Conservation (phyloP, 2,888 invertebrate genomes). For the Chrysolina americana region DNA sequence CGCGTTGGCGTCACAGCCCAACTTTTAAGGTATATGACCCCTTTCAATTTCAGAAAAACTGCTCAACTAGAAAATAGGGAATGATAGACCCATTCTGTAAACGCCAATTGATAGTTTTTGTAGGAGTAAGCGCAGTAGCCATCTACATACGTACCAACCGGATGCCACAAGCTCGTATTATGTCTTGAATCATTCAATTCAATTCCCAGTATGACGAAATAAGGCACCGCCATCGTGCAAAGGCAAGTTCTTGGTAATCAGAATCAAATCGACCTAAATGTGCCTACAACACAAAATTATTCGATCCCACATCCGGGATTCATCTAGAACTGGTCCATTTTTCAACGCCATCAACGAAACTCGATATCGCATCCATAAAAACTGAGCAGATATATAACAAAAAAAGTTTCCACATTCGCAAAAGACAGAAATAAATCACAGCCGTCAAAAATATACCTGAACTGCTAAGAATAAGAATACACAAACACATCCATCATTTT, state of each 20-base stretch:
- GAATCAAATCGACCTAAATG: not conserved
- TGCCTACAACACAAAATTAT: not conserved
- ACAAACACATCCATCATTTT: slow-evolving; percentile 62
- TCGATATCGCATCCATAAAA: slow-evolving; percentile 47
- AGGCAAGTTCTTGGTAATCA: not conserved
- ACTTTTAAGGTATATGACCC: too few species aligned
- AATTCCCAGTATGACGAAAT: too few species aligned
- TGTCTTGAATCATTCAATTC: too few species aligned
- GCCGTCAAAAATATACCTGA: slow-evolving; percentile 58
- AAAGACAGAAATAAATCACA: slow-evolving; percentile 58
- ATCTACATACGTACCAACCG: too few species aligned
- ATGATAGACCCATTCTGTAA: too few species aligned
- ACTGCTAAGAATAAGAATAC: slow-evolving; percentile 59
- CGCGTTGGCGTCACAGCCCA: too few species aligned
- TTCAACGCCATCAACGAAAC: slow-evolving; percentile 40
- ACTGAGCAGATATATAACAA: slow-evolving; percentile 42
- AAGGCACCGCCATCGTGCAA: too few species aligned
- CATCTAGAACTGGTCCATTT: slow-evolving; percentile 28
- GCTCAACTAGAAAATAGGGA: too few species aligned
- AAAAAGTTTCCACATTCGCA: slow-evolving; percentile 57
- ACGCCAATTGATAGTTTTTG: too few species aligned
- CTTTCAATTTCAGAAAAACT: too few species aligned
- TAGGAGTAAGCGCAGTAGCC: too few species aligned
- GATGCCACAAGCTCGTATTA: too few species aligned
- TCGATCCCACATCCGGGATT: slow-evolving; percentile 2